Evolutionary conservation across 2,888 invertebrate genomes (phyloP).

Genomic region (Tenodera sinensis): DNA sequence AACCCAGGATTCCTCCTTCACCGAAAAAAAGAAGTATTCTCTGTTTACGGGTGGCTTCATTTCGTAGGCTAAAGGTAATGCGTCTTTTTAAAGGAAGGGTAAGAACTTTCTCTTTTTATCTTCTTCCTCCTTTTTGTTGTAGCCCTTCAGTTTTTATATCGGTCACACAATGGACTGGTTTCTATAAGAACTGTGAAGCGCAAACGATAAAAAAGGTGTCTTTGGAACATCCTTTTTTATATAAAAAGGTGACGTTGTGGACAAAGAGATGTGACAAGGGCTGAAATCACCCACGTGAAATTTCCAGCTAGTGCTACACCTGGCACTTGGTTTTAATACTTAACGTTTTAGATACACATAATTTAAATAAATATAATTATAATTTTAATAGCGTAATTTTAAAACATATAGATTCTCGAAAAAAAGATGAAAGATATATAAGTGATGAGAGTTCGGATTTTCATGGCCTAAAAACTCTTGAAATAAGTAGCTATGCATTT

Average conservation of each 20-base stretch:
- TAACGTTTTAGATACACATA: no score
- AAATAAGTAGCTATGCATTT: no score
- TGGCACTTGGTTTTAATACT: background rate
- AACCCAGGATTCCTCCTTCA: background rate
- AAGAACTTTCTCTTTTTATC: background rate
- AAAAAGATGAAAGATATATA: no score
- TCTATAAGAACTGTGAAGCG: background rate
- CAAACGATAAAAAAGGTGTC: background rate
- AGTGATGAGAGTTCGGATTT: no score
- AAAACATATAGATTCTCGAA: no score
- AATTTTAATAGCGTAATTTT: no score
- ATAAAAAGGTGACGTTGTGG: background rate
- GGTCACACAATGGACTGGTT: background rate
- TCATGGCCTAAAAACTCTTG: no score
- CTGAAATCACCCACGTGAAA: background rate
- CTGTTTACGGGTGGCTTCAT: background rate
- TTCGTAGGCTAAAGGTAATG: background rate
- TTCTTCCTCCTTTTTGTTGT: background rate
- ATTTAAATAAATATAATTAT: no score
- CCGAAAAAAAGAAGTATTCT: background rate
- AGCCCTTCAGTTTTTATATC: background rate
- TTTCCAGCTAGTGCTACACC: background rate
- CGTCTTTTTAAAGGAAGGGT: background rate
- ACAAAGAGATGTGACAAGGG: background rate
- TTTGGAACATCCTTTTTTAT: background rate